phyloP scores from a whole-genome alignment of 2,113 vertebrate species.

The Marmota monax region DNA sequence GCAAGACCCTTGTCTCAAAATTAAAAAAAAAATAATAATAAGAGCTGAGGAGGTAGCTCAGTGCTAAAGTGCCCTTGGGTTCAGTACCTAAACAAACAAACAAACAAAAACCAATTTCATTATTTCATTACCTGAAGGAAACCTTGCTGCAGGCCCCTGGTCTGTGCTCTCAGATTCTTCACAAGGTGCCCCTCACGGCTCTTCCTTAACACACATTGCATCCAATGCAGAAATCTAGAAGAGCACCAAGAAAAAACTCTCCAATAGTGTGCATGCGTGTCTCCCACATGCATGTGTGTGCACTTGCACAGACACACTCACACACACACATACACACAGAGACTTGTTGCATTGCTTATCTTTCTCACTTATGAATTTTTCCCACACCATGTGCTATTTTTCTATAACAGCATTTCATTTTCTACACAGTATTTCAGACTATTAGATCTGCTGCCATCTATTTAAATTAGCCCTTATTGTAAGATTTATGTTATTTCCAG shows the following conservation, averaged over 20 bases:
- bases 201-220: neutral
- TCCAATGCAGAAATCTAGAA: slow-evolving; percentile 12
- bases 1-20: too few species aligned
- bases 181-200: neutral
- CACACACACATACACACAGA: neutral
- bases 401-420: slow-evolving; percentile 5
- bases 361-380: slow-evolving; percentile 41
- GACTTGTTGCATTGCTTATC: neutral
- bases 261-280: neutral
- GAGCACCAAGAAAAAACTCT: neutral
- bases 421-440: neutral
- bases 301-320: neutral
- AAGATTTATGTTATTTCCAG: slow-evolving; percentile 44
- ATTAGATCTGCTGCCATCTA: neutral
- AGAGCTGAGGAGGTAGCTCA: too few species aligned
- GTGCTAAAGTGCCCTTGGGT: too few species aligned
- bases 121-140: neutral
- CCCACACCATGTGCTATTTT: neutral
- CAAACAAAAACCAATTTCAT: too few species aligned
- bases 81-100: too few species aligned
- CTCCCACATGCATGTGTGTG: neutral
- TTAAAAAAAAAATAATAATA: too few species aligned
- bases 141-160: neutral
- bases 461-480: slow-evolving; percentile 33
- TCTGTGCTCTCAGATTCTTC: slow-evolving; percentile 5